These are phyloP conservation scores for Steinernema carpocapsae DNA, from an alignment of 2,888 invertebrate genomes.

Conservation along the genomic window DNA sequence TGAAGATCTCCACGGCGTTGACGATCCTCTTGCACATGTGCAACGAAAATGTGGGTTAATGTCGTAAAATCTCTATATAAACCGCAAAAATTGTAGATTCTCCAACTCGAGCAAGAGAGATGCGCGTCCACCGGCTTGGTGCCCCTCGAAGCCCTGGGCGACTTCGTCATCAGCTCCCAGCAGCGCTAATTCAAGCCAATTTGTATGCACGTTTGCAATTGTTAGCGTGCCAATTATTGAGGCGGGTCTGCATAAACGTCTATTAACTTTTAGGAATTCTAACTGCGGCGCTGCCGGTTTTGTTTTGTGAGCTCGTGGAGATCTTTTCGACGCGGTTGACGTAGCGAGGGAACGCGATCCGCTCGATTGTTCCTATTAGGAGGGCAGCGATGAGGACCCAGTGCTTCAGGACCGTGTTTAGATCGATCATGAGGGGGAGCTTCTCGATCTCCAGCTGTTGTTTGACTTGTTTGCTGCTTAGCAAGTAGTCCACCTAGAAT, in stretches of 20 bases:
- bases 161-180: background rate
- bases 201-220: no score
- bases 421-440: background rate
- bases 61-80: background rate
- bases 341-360: background rate
- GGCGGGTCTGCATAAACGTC: no score
- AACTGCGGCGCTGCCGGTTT: background rate
- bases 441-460: background rate
- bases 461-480: background rate
- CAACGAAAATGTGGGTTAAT: background rate
- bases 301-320: background rate
- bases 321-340: background rate
- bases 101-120: background rate
- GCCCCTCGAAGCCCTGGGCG: background rate
- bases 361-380: background rate
- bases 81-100: background rate
- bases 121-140: background rate
- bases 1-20: background rate
- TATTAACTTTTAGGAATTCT: no score
- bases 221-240: no score
- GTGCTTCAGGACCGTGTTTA: background rate
- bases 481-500: background rate
- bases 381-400: background rate
- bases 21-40: slow-evolving; percentile 16
- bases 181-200: no score